Base-by-base conservation (phyloP, 2,888 invertebrate genomes). In the Lasioglossum zephyrum region DNA sequence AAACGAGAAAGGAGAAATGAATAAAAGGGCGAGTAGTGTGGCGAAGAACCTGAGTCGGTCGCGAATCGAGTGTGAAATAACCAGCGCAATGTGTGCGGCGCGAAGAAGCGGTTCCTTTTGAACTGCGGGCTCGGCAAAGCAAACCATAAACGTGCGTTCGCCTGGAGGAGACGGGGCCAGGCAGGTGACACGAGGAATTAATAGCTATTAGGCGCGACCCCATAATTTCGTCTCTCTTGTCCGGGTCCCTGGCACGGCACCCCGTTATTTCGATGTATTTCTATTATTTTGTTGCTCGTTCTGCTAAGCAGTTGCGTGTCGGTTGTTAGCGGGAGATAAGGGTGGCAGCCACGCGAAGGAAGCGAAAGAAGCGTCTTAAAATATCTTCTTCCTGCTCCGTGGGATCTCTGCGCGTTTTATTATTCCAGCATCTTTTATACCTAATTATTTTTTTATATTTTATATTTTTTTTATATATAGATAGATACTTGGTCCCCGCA, bases 51-150 rank as follows among this genome's bases (percentile, higher is more conserved):
- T 1, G 89, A 87, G 89, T 87, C 87, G 90, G 91, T 91, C 89
- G 88, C 77, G 91, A 89, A 84, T 88, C 91, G 87, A 92, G 93
- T 92, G 93, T 92, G 92, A 92, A 93, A 93, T 92, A 91, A 91
- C 88, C 90, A 88, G 70, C 53, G 74, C 80, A 41, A 73, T 26
- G 77, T 63, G 79, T 74, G 70, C 26, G 39, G 79, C 44, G 36
- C 53, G 49, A 8, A 36, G 70, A 70, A 70, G 87, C 88, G 85
- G 84, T 82, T 76, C 90, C 87, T 87, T 91, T 91, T 91, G 87
- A 82, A 87, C 82, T 73, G 26, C 73, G 39, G 36, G 81, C 76
- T 74, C 85, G 88, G 78, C 80, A 81, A 87, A 85, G 85, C 88
- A 85, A 87, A 83, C 83, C 88, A 57, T 87, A 87, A 88, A 85